These are phyloP conservation scores for Synergus itoensis DNA, from an alignment of 2,888 invertebrate species.

Conservation along the genomic window DNA sequence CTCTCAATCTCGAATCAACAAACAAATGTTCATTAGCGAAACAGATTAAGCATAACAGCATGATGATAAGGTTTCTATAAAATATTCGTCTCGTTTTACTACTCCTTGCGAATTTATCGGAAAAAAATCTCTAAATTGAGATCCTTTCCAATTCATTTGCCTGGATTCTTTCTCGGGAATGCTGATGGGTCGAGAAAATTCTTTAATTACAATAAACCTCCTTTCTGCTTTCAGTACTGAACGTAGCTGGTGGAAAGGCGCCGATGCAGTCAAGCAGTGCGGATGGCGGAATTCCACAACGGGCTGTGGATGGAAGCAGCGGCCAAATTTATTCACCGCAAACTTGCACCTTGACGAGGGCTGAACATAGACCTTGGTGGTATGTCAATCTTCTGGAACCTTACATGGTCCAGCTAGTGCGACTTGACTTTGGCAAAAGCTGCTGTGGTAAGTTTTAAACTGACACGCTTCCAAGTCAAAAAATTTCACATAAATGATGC, in stretches of 20 bases:
- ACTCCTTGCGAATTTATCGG: not conserved
- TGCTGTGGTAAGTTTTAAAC: slow-evolving; percentile 90
- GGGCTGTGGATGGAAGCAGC: slow-evolving; percentile 94
- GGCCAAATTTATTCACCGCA: slow-evolving; percentile 89
- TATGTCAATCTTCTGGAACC: slow-evolving; percentile 96
- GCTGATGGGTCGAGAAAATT: slow-evolving; percentile 77
- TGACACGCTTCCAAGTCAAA: not conserved
- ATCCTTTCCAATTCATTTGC: slow-evolving; percentile 3
- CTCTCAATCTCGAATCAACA: too few species aligned
- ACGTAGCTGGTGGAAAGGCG: slow-evolving; percentile 96
- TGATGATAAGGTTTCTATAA: not conserved
- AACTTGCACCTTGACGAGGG: slow-evolving; percentile 92
- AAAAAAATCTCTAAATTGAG: not conserved
- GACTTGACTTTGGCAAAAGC: slow-evolving; percentile 93
- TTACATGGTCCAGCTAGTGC: slow-evolving; percentile 95
- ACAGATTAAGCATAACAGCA: not conserved
- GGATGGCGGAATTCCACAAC: slow-evolving; percentile 91
- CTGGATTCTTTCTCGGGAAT: slow-evolving; percentile 79
- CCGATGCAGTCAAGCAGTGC: slow-evolving; percentile 95
- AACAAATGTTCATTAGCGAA: not conserved
- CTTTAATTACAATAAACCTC: slow-evolving; percentile 42
- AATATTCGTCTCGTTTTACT: not conserved
- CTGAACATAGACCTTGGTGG: slow-evolving; percentile 95
- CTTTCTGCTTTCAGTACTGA: slow-evolving; percentile 85
- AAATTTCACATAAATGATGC: not conserved